Evolutionary conservation across 2,113 vertebrate genomes (phyloP).

Genomic region (Amblyopsis rosae): DNA sequence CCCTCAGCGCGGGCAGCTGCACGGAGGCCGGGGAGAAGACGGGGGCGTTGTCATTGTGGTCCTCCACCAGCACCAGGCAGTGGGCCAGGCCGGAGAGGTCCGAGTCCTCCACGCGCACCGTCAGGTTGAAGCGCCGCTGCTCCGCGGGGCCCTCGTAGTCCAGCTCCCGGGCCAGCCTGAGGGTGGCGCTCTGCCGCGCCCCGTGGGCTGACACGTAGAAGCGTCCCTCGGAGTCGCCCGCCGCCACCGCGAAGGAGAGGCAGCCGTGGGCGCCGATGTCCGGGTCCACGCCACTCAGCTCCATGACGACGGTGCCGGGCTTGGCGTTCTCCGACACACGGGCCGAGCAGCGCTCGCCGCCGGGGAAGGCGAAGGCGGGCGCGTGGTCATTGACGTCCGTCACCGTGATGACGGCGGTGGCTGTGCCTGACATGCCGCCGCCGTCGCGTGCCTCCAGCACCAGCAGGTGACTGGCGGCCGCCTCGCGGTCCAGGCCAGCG

Average conservation of each 20-base stretch:
- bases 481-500: slow-evolving; percentile 82
- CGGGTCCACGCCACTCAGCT: slow-evolving; percentile 78
- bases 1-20: slow-evolving; percentile 72
- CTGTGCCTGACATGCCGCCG: slow-evolving; percentile 83
- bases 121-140: slow-evolving; percentile 85
- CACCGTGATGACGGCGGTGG: slow-evolving; percentile 78
- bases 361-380: slow-evolving; percentile 71
- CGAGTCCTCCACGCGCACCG: slow-evolving; percentile 83
- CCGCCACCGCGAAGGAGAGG: slow-evolving; percentile 80
- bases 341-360: slow-evolving; percentile 72
- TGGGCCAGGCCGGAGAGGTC: slow-evolving; percentile 82
- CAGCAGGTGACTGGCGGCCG: slow-evolving; percentile 71
- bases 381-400: slow-evolving; percentile 84
- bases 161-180: slow-evolving; percentile 80
- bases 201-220: slow-evolving; percentile 82
- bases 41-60: slow-evolving; percentile 86
- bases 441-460: slow-evolving; percentile 86
- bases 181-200: slow-evolving; percentile 74
- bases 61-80: slow-evolving; percentile 83
- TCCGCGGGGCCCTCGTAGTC: slow-evolving; percentile 84
- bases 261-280: slow-evolving; percentile 78
- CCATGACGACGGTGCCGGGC: slow-evolving; percentile 74
- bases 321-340: slow-evolving; percentile 74
- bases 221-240: slow-evolving; percentile 81
- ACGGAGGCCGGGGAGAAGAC: slow-evolving; percentile 77